These are phyloP conservation scores for Mobula hypostoma DNA, from an alignment of 2,113 vertebrate genomes.

Conservation along the genomic window DNA sequence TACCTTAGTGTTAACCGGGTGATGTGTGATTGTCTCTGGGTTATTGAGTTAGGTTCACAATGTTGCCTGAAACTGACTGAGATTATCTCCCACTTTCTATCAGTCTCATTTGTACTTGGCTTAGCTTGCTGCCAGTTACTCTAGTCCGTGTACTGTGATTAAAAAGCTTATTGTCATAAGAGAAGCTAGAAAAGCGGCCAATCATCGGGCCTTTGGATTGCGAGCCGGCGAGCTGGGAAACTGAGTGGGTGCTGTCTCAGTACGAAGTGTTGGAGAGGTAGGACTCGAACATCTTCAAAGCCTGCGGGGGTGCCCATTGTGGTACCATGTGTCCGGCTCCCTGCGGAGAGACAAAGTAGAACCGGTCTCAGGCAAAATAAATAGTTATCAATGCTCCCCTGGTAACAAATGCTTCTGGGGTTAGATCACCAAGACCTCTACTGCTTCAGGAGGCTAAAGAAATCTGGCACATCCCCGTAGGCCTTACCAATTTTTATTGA, in stretches of 20 bases:
- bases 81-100: neutral
- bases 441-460: too few species aligned
- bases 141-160: neutral
- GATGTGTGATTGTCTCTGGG: too few species aligned
- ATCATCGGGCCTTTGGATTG: neutral
- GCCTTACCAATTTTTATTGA: too few species aligned
- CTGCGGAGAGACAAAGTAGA: constrained; percentile 45
- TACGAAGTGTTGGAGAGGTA: constrained; percentile 54
- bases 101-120: neutral
- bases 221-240: too few species aligned
- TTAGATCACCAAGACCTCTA: too few species aligned
- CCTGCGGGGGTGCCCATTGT: constrained; percentile 64
- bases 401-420: neutral
- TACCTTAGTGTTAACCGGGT: too few species aligned
- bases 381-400: neutral
- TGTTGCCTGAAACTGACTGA: too few species aligned
- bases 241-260: constrained; percentile 41
- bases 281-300: constrained; percentile 61
- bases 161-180: neutral
- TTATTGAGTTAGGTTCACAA: too few species aligned
- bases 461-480: too few species aligned
- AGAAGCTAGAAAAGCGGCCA: neutral
- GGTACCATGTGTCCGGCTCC: constrained; percentile 71
- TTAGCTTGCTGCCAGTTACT: neutral
- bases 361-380: neutral